Base-by-base conservation (phyloP, 2,888 invertebrate genomes). In the Lasioglossum villosulum region DNA sequence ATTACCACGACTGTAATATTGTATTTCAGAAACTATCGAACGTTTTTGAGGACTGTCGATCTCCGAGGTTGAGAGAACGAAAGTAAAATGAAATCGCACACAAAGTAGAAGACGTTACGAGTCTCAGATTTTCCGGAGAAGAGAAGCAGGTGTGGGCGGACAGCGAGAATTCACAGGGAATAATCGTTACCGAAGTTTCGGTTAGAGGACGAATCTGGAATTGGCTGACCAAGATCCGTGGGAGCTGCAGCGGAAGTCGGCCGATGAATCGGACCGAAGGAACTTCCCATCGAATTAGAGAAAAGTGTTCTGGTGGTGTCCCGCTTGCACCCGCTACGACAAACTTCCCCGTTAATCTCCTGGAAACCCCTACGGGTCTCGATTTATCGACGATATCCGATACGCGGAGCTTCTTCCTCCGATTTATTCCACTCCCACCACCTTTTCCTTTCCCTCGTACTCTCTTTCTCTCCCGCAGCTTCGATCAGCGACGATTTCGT, bases 271-370 rank as follows among this genome's bases (percentile, higher is more conserved):
- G 85, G 80, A 74, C 76, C 88, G 84, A 77, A 86, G 90, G 88
- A 92, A 92, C 92, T 92, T 91, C 88, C 91, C 91, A 89, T 91
- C 92, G 92, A 93, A 93, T 93, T 93, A 93, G 93, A 90, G 93
- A 92, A 93, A 93, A 93, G 92, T 92, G 93, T 92, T 89, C 92
- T 90, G 90, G 88, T 83, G 90, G 90, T 86, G 86, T 85, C 89
- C 88, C 83, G 87, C 76, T 75, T 91, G 75, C 89, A 84, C 86
- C 88, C 89, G 86, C 89, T 82, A 82, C 91, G 89, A 90, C 90
- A 90, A 93, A 93, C 88, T 93, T 93, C 89, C 91, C 88, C 91
- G 93, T 93, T 93, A 93, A 93, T 93, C 92, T 92, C 86, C 89
- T 84, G 89, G 89, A 91, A 91, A 92, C 91, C 86, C 79, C 89